Evolutionary conservation across 2,113 vertebrate genomes (phyloP).

Genomic region (Pagrus major): DNA sequence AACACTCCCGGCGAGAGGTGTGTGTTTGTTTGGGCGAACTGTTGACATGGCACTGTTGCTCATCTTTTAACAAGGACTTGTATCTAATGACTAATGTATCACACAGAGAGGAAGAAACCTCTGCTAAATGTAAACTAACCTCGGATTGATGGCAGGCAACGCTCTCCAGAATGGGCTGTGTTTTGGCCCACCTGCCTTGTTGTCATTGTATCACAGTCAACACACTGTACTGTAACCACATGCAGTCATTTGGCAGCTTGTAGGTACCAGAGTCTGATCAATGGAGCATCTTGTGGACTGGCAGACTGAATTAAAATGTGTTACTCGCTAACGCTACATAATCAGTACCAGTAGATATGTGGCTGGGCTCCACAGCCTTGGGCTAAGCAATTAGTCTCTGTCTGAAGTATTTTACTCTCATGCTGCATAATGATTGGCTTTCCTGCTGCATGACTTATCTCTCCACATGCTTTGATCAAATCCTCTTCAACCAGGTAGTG

Average conservation of each 20-base stretch:
- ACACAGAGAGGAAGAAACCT: conserved; percentile 46
- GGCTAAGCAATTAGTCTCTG: conserved; percentile 39
- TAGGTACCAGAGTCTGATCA: neutral
- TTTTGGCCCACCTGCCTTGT: conserved; percentile 46
- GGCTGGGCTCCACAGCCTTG: conserved; percentile 50
- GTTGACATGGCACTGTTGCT: conserved; percentile 60
- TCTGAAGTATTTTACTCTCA: conserved; percentile 45
- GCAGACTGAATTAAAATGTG: conserved; percentile 42
- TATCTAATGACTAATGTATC: conserved; percentile 64
- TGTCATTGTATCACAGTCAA: conserved; percentile 35
- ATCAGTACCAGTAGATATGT: conserved; percentile 50
- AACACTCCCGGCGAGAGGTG: conserved; percentile 51
- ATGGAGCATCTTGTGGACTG: conserved; percentile 18
- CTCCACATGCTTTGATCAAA: conserved; percentile 31
- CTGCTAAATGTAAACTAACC: conserved; percentile 63
- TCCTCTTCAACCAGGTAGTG: conserved; percentile 20
- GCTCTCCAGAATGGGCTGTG: conserved; percentile 21
- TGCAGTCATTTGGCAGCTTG: conserved; percentile 15
- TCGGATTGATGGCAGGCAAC: conserved; percentile 34
- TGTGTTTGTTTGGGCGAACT: conserved; percentile 66
- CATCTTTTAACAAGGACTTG: conserved; percentile 78
- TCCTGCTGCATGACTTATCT: conserved; percentile 45
- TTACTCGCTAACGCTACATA: conserved; percentile 4
- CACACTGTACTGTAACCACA: conserved; percentile 21
- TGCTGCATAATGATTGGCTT: conserved; percentile 29